Base-by-base conservation (phyloP, 2,888 invertebrate species). In the Phyllotreta cruciferae region DNA sequence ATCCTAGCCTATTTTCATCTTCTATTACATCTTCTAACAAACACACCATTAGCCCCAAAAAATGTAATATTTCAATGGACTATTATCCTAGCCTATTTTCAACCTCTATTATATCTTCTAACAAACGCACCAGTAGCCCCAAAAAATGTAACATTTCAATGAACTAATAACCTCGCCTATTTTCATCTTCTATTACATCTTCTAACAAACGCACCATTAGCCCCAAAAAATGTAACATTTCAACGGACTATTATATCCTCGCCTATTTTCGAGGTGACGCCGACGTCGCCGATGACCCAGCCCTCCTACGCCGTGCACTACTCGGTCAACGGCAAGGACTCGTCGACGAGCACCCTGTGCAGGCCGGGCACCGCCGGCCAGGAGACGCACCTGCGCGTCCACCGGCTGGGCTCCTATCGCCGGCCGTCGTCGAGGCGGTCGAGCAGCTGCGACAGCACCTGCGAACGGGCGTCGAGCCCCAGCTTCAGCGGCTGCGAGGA, bases 261-360 rank as follows among this genome's bases (percentile, higher is more conserved):
- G 9, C 10, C 4, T 41, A 4, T 9, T 52, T 64, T 64, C 38
- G 58, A 72, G 72, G 76, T 81, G 6, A 81, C 81, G 39, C 81
- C 82, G 1, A 80, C 82, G 8, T 80, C 81, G 11, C 81, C 81
- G 7, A 76, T 78, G 14, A 73, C 74, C 8, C 76, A 76, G 35
- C 69, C 83, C 3, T 81, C 85, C 6, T 89, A 87, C 75, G 86
- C 90, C 0, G 90, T 63, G 7, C 90, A 90, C 76, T 90, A 90
- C 71, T 87, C 85, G 70, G 78, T 81, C 7, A 88, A 89, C 73
- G 89, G 89, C 6, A 83, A 88, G 61, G 89, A 89, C 67, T 60
- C 87, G 0, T 77, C 83, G n/a, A 79, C 82, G 1, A 81, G 84
- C 41, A 75, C 66, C 55, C 73, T 85, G n/a, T 83, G 79, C 70